Evolutionary conservation across 2,113 vertebrate genomes (phyloP), one percentile per base, ranked within the genome.

Genomic region (Onychorhynchus coronatus): DNA sequence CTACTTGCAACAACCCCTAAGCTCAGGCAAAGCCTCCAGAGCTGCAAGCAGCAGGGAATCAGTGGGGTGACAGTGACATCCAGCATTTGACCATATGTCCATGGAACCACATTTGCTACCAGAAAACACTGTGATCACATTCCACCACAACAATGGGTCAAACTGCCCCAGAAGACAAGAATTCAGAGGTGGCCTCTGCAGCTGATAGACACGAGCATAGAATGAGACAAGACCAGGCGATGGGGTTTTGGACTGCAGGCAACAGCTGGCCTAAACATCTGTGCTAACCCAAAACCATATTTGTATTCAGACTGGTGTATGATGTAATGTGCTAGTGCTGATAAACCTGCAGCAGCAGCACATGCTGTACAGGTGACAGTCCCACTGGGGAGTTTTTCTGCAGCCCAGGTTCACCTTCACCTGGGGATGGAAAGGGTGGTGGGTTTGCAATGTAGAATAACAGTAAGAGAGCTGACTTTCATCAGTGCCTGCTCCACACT

Each of bases 271-370:
- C 47, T 28, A 47, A 76, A 55, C 58, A 83, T 12, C 75, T 73
- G 58, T 15, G 35, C 62, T 73, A 93, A 44, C 41, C 46, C 31
- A 13, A 80, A 72, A 18, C 5, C 2, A 0, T 7, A n/a, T 15
- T 13, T 14, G 14, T 46, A 65, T 76, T 83, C 63, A 65, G 23
- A 56, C 27, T 11, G 24, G 10, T 14, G 7, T 8, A 20, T 15
- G 14, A 28, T 3, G 0, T 20, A 25, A 52, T 0, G 1, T 8
- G 58, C 19, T 30, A 39, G 30, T 1, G 13, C 71, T 82, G 75
- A 55, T 4, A 83, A 53, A 63, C 17, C 50, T n/a, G 41, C 30
- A 90, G 62, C 61, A 70, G 82, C 39, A 76, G 63, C 61, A 72
- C 9, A 23, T 0, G 1, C 42, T 55, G 31, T 49, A 42, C 35